Base-by-base conservation (phyloP, 2,797 vertebrate genomes). In the Helicolenus hilgendorfi region DNA sequence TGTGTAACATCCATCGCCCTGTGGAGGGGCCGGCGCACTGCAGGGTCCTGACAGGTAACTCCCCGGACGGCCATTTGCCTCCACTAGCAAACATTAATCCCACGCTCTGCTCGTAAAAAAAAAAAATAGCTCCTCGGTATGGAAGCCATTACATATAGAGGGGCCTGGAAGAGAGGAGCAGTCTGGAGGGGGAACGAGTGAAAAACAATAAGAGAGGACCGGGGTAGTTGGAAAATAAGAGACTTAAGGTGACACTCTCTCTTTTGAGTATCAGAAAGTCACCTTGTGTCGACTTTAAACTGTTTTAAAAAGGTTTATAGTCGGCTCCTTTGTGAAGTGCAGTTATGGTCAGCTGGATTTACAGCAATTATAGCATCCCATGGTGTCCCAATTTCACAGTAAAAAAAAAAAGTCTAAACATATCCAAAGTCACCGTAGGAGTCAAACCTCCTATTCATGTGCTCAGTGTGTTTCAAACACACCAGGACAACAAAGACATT, bases 21-120 rank as follows among this genome's bases (percentile, higher is more conserved):
- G 4, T 1, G 9, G 79, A 85, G 83, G 72, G 78, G 70, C 56
- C 70, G 1, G 53, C 10, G 0, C 74, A 8, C 90, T 55, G 83
- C 90, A 24, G 67, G 91, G 79, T 79, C 75, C 84, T 95, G 92
- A 93, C 93, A 95, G 96, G 90, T 91, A 91, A 83, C 93, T 94
- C 95, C 91, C 93, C 6, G 22, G 85, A 92, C n/a, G 4, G 60
- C 85, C 53, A 80, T 91, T 89, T 81, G 67, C 81, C 82, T 91
- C 87, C 63, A 1, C 77, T 49, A 72, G 75, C 81, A 70, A 82
- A 81, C 82, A 87, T 88, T 81, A 89, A 92, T 89, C 87, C 81
- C 72, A 83, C 72, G 13, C 70, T 81, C 76, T 18, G 81, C 79
- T 88, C 20, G 31, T 85, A n/a, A 38, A 38, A 56, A 82, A 85